Conservation (phyloP, 2,113 vertebrate genomes). For the Laterallus jamaicensis region DNA sequence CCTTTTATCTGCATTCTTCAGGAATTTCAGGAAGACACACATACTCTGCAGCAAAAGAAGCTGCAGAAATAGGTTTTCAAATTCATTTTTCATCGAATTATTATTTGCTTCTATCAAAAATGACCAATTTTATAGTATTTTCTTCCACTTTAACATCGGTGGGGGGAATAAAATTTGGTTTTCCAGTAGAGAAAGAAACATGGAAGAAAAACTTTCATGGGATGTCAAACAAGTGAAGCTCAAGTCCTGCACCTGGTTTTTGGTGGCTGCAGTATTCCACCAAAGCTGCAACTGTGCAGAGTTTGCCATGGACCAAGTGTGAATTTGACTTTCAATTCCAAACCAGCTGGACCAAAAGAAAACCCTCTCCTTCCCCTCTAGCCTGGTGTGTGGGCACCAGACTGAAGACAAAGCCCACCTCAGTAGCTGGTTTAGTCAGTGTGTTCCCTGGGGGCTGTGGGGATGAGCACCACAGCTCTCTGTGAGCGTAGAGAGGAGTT, state of each 20-base stretch:
- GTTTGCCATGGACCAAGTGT: neutral
- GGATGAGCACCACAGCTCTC: neutral
- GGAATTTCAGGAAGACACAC: neutral
- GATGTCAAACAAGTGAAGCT: neutral
- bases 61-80: neutral
- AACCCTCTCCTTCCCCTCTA: neutral
- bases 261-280: neutral
- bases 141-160: neutral
- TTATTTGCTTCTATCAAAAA: neutral
- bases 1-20: neutral
- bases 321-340: neutral
- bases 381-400: neutral
- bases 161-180: neutral
- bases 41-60: neutral
- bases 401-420: neutral
- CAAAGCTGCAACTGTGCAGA: neutral
- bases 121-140: neutral
- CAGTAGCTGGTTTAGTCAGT: fast-evolving
- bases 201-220: no score
- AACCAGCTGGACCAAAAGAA: no score
- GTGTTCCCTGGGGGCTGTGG: no score
- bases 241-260: fast-evolving
- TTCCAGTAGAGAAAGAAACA: neutral
- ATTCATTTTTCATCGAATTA: neutral
- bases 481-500: neutral